These are phyloP conservation scores for Heterocephalus glaber DNA, from an alignment of 2,113 vertebrate genomes.

Conservation along the genomic window DNA sequence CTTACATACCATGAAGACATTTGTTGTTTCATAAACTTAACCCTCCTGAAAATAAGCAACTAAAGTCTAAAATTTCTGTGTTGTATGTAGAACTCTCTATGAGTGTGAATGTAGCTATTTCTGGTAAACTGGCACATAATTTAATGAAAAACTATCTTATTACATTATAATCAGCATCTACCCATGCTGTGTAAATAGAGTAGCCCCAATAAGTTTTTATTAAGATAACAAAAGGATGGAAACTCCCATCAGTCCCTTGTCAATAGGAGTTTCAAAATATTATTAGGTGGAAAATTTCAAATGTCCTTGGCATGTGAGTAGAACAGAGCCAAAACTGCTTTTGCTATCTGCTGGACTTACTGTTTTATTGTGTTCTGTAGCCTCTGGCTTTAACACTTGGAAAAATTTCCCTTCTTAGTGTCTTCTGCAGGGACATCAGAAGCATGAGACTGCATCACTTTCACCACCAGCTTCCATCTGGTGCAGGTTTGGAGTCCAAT, in stretches of 20 bases:
- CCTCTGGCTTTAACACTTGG: background rate
- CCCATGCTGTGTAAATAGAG: background rate
- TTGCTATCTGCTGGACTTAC: background rate
- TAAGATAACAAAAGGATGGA: background rate
- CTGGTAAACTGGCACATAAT: background rate
- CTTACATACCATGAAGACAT: background rate
- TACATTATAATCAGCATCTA: background rate
- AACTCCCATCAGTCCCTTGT: background rate
- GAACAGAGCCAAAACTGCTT: background rate
- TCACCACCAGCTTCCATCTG: slow-evolving; percentile 32
- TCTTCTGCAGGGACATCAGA: background rate
- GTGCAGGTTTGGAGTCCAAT: background rate
- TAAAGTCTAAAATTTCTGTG: background rate
- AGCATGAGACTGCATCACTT: background rate
- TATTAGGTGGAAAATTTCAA: background rate
- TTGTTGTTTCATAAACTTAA: background rate
- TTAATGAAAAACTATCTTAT: background rate
- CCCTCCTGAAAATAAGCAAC: background rate
- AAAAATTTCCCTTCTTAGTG: background rate
- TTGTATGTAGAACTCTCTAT: background rate
- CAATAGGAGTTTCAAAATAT: background rate
- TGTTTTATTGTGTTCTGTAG: background rate
- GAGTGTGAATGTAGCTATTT: background rate
- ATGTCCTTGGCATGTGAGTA: background rate
- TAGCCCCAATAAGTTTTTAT: background rate